Percentiles rank a stretch among this genome's conserved stretches.
Evolutionary conservation across 2,113 vertebrate species (phyloP).

Genomic region (Sceloporus tristichus): DNA sequence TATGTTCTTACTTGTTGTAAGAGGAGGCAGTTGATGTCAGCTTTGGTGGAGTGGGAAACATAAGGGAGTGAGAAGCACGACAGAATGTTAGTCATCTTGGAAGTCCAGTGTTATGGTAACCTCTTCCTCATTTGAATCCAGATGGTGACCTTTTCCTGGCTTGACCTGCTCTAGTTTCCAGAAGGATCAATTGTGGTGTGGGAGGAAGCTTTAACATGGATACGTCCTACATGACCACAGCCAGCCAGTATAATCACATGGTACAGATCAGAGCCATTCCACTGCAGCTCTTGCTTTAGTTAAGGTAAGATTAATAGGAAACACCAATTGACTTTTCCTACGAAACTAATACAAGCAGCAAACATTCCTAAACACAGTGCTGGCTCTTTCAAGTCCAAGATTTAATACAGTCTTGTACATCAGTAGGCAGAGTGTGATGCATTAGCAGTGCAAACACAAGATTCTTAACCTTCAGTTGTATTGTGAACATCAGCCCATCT

Average conservation of each 20-base stretch:
- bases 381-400: conserved; percentile 28
- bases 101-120: background rate
- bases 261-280: no score
- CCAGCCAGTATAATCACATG: background rate
- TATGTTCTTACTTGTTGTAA: background rate
- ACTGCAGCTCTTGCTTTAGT: background rate
- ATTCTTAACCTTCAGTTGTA: conserved; percentile 14
- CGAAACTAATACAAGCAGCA: background rate
- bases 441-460: background rate
- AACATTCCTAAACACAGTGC: background rate
- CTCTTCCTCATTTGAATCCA: background rate
- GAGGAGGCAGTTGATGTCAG: background rate
- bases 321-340: background rate
- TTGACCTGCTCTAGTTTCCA: background rate
- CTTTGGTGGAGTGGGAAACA: background rate
- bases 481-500: conserved; percentile 18
- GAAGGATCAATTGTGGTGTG: background rate
- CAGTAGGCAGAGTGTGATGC: conserved; percentile 10
- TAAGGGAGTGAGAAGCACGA: background rate
- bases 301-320: background rate
- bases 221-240: background rate
- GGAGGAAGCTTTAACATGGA: background rate
- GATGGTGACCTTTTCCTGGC: no score
- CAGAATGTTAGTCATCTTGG: background rate
- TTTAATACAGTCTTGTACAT: conserved; percentile 14